Evolutionary conservation across 2,113 vertebrate genomes (phyloP).

Genomic region (Pteruthius melanotis): DNA sequence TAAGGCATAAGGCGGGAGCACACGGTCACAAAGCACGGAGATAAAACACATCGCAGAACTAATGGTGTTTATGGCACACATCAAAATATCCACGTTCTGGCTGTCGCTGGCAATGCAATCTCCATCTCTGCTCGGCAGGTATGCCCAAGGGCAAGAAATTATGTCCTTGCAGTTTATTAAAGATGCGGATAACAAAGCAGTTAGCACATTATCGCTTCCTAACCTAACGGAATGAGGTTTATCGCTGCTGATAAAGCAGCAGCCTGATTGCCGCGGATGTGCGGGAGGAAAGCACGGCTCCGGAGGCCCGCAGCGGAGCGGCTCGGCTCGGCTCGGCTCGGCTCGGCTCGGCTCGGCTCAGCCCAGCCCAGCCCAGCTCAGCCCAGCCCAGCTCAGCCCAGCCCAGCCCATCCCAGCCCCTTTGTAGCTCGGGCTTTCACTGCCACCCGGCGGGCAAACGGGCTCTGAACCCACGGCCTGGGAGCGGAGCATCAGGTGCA

Average conservation of each 20-base stretch:
- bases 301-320: rapidly evolving
- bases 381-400: rapidly evolving
- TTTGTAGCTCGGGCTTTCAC: neutral
- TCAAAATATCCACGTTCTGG: rapidly evolving
- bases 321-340: too few relatives aligned
- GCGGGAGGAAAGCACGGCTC: rapidly evolving
- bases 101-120: rapidly evolving
- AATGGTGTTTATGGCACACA: rapidly evolving
- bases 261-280: rapidly evolving
- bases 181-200: neutral
- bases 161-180: neutral
- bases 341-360: too few relatives aligned
- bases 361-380: neutral
- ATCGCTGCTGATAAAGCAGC: rapidly evolving
- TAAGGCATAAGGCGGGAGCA: neutral
- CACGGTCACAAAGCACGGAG: rapidly evolving
- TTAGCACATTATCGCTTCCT: neutral
- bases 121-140: neutral
- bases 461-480: rapidly evolving
- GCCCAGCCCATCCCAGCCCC: rapidly evolving
- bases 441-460: constrained; percentile 19
- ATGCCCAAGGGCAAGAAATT: neutral
- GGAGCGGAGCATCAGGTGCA: rapidly evolving
- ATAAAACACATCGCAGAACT: neutral
- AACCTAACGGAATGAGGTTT: neutral